Base-by-base conservation (phyloP, 2,113 vertebrate species). In the Scytalopus superciliaris region DNA sequence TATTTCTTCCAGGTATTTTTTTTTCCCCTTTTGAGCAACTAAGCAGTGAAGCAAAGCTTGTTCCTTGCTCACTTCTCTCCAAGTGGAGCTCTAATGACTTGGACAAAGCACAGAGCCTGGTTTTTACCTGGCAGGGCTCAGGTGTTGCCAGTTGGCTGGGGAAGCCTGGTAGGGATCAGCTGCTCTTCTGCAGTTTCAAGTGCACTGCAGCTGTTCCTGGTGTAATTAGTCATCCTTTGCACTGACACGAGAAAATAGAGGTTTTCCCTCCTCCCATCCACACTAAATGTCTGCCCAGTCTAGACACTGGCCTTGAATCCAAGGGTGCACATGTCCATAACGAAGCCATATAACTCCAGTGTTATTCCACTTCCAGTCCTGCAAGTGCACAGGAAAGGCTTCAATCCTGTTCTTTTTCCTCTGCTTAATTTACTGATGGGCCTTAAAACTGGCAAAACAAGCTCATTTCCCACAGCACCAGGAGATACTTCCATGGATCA, bases 291-390 rank as follows among this genome's bases (percentile, higher is more conserved):
- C 97, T 92, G 94, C 95, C 96, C 93, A 63, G 89, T 27, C 40
- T 49, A 89, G 87, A 84, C 95, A 76, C 87, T 75, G 49, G 95
- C 92, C 90, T 69, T 85, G 90, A 96, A 93, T 83, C 95, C 85
- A 25, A 60, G 67, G 2, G 3, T 35, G 25, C 97, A 91, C 53
- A 8, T 94, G 93, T 75, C 31, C 69, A 35, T 63, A 75, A 89
- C 87, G 96, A 97, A 97, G 96, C 94, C 91, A 90, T 90, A 37
- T 6, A 28, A 94, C 10, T 3, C 24, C 94, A 81, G 91, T 30
- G 84, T n/a, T n/a, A n/a, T 95, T 92, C 83, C 88, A 66, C 89
- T 90, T 85, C 57, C 81, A 35, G 86, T 42, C 82, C 84, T 30
- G 10, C 81, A 80, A 60, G 81, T 25, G 59, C 84, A 80, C 84